A percentile compares a stretch with the other conserved stretches of the same genome.
Conservation (phyloP, 1,140 invertebrate species). For the Macrotrachela quadricornifera region DNA sequence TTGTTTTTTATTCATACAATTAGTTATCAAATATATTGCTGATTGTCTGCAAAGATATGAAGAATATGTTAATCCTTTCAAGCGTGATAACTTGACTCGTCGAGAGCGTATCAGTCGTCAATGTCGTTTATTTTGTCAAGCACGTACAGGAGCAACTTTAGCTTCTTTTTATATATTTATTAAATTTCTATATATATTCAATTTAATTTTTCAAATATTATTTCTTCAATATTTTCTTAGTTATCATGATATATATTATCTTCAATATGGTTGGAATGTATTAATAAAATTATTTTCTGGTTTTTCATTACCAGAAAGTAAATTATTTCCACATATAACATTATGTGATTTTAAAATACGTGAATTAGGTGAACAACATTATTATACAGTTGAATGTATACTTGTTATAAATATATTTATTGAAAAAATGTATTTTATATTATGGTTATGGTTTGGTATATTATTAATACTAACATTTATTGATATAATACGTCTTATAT, state of each 20-base stretch:
- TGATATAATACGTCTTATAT: too few relatives aligned
- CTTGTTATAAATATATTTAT: too few relatives aligned
- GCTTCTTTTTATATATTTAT: conserved; percentile 29
- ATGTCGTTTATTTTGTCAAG: conserved; percentile 3
- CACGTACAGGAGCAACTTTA: conserved; percentile 25
- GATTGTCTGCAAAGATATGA: too few relatives aligned
- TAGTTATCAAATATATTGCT: too few relatives aligned
- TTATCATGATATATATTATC: conserved; percentile 10
- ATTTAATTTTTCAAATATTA: conserved; percentile 12
- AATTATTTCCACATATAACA: conserved; percentile 8
- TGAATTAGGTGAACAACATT: conserved; percentile 5
- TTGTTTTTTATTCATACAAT: too few relatives aligned
- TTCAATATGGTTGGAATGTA: not conserved
- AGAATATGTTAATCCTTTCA: too few relatives aligned
- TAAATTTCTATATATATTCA: conserved; percentile 30
- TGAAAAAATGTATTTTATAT: too few relatives aligned
- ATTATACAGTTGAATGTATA: not conserved
- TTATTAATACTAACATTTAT: too few relatives aligned
- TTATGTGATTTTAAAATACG: conserved; percentile 8
- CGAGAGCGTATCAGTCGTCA: too few relatives aligned
- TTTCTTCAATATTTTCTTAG: conserved; percentile 29
- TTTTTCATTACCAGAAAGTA: not conserved
- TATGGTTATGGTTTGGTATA: too few relatives aligned
- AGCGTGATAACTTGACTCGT: too few relatives aligned
- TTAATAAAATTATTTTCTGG: too few relatives aligned